Percentiles rank a stretch among this genome's conserved stretches.
Evolutionary conservation across 2,797 vertebrate genomes (phyloP).

Genomic region (Brachyrhaphis roseni): DNA sequence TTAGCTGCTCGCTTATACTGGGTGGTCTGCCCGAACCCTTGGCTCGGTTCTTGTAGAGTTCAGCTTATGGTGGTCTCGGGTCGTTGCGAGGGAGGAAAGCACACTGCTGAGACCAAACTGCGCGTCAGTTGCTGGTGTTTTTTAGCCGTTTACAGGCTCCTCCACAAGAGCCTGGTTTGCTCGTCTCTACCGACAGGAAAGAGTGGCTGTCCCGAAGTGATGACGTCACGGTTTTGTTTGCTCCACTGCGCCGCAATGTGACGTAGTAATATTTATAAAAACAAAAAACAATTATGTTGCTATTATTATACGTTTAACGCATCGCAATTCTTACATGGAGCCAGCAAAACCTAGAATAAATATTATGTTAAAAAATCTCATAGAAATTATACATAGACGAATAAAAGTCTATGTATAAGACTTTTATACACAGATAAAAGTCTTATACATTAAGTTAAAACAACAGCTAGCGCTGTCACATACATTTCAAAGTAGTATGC

Average conservation of each 20-base stretch:
- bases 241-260: conserved; percentile 57
- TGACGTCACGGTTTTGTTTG: conserved; percentile 64
- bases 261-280: conserved; percentile 32
- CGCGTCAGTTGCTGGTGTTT: conserved; percentile 27
- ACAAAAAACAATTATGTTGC: not conserved
- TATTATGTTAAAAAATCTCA: not conserved
- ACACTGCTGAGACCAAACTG: conserved; percentile 30
- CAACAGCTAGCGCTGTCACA: too few relatives aligned
- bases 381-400: not conserved
- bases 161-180: conserved; percentile 59
- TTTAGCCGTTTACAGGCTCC: conserved; percentile 47
- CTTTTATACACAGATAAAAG: too few relatives aligned
- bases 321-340: not conserved
- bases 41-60: conserved; percentile 24
- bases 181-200: conserved; percentile 72
- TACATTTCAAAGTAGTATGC: too few relatives aligned
- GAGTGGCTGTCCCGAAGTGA: conserved; percentile 67
- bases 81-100: conserved; percentile 19
- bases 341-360: not conserved
- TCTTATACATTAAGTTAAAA: too few relatives aligned
- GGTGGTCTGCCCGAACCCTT: conserved; percentile 29
- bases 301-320: not conserved
- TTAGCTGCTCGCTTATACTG: conserved; percentile 52
- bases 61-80: conserved; percentile 16
- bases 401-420: too few relatives aligned